These are phyloP conservation scores for Cinclus cinclus DNA, from an alignment of 2,113 vertebrate species.

Conservation along the genomic window DNA sequence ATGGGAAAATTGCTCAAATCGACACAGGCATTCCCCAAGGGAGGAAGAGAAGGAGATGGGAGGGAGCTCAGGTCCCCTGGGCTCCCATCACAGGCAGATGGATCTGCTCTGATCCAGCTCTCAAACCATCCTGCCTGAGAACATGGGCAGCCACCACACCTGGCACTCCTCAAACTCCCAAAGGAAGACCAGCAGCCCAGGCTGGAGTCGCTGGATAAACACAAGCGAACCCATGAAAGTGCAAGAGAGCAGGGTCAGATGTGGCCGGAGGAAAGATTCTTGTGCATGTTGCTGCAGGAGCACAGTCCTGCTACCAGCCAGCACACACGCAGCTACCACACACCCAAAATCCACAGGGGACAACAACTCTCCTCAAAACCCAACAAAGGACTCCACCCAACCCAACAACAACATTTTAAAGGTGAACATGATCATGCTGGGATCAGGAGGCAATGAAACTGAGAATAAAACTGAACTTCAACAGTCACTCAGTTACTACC, in stretches of 20 bases:
- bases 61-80: not conserved
- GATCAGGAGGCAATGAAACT: not conserved
- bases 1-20: conserved; percentile 31
- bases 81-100: not conserved
- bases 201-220: not conserved
- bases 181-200: not conserved
- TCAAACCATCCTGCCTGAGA: not conserved
- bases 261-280: not conserved
- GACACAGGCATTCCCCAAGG: not conserved
- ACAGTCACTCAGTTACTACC: not conserved
- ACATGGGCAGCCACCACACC: not conserved
- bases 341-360: not conserved
- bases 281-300: not conserved
- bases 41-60: conserved; percentile 28
- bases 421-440: not conserved
- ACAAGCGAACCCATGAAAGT: not conserved
- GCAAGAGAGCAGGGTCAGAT: not conserved
- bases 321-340: fast-evolving
- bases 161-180: not conserved
- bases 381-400: not conserved
- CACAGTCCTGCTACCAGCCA: not conserved
- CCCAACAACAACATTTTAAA: not conserved
- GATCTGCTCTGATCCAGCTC: not conserved
- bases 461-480: not conserved
- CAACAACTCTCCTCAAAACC: not conserved